phyloP scores from a whole-genome alignment of 2,113 vertebrate species.

The Triplophysa tibetana region DNA sequence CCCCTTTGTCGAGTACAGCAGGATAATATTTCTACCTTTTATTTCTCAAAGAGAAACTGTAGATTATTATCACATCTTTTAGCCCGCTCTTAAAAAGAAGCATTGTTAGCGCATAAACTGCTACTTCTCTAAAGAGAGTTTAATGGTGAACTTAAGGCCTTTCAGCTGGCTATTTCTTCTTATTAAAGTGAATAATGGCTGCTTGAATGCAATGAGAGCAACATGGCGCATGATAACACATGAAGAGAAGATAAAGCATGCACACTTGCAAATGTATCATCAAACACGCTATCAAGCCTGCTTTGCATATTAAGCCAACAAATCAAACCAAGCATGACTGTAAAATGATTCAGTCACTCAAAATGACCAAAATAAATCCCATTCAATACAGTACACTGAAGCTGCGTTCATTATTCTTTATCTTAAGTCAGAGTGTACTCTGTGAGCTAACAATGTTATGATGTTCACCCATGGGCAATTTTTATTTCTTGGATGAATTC shows the following conservation, averaged over 20 bases:
- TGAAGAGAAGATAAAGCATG: not conserved
- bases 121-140: not conserved
- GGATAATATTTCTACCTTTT: slow-evolving; percentile 13
- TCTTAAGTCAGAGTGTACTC: not conserved
- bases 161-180: not conserved
- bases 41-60: not conserved
- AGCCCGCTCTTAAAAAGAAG: slow-evolving; percentile 6
- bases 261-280: not conserved
- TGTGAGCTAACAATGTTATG: not conserved
- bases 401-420: not conserved
- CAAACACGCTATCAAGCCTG: not conserved
- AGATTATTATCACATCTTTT: not conserved
- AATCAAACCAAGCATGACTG: not conserved
- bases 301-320: not conserved
- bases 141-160: not conserved
- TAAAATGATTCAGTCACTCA: not conserved
- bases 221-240: not conserved
- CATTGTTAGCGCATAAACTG: not conserved
- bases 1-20: not conserved
- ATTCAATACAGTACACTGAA: not conserved
- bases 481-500: slow-evolving; percentile 10
- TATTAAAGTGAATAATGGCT: not conserved
- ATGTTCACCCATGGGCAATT: not conserved
- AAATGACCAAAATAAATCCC: not conserved
- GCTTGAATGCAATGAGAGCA: not conserved